Conservation (phyloP, 37 sponge, comb jelly and placozoan species). For the Crambe crambe region DNA sequence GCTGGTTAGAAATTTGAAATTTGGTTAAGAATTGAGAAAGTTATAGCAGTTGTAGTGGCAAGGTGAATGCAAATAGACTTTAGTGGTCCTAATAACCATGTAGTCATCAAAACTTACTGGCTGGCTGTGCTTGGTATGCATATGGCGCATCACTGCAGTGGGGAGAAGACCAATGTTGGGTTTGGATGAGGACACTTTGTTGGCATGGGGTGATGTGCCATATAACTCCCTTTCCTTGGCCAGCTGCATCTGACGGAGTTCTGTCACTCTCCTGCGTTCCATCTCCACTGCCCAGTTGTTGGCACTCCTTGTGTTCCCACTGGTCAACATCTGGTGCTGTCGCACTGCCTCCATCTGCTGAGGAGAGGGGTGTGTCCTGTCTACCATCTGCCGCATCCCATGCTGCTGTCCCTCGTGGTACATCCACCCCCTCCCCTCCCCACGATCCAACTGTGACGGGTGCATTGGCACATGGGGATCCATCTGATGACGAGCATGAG, state of each 20-base stretch:
- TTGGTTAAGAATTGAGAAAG: too few species aligned
- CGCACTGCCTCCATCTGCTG: constrained; percentile 3
- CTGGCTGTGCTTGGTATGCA: too few species aligned
- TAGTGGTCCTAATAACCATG: too few species aligned
- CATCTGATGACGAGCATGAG: not conserved
- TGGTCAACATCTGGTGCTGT: not conserved
- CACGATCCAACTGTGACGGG: not conserved
- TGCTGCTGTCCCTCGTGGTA: constrained; percentile 1
- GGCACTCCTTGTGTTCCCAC: not conserved
- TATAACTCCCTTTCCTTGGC: constrained; percentile 4
- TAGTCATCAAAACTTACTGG: too few species aligned
- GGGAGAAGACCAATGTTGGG: constrained; percentile 74
- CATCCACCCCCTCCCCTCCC: constrained; percentile 5
- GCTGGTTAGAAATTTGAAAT: too few species aligned
- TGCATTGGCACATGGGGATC: not conserved
- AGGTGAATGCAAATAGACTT: too few species aligned
- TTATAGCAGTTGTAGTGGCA: too few species aligned
- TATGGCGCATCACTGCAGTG: constrained; percentile 84
- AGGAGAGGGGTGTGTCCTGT: not conserved
- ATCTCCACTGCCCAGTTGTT: constrained; percentile 52
- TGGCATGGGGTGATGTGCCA: not conserved
- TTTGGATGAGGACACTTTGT: not conserved
- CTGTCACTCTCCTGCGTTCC: constrained; percentile 40
- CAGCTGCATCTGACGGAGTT: constrained; percentile 36
- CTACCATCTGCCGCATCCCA: constrained; percentile 4